phyloP scores from a whole-genome alignment of 2,113 vertebrate species.

The Proterorhinus semilunaris region DNA sequence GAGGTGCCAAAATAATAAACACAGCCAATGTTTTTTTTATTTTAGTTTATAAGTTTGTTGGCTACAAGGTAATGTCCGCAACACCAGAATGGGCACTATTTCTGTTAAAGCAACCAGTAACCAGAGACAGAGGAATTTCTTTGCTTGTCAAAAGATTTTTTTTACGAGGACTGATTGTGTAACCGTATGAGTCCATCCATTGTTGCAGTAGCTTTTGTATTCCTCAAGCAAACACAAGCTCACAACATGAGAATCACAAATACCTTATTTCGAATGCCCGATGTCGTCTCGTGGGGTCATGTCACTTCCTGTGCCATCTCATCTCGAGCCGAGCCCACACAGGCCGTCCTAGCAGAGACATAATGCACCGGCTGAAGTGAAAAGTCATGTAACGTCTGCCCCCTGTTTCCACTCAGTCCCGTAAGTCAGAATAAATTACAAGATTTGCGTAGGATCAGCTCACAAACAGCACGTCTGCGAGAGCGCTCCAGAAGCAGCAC shows the following conservation, averaged over 20 bases:
- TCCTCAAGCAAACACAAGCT: too few relatives aligned
- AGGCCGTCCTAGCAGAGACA: background rate
- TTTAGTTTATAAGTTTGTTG: too few relatives aligned
- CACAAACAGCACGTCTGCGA: background rate
- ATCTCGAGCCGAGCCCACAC: background rate
- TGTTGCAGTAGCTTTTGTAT: too few relatives aligned
- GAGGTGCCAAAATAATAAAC: too few relatives aligned
- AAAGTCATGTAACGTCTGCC: background rate
- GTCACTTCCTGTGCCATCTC: background rate
- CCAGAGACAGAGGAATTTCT: too few relatives aligned
- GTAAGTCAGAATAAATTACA: background rate
- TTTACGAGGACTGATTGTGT: too few relatives aligned
- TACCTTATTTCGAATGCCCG: background rate
- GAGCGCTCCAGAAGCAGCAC: background rate
- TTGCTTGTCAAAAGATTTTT: too few relatives aligned
- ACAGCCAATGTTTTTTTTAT: too few relatives aligned
- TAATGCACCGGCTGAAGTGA: slow-evolving; percentile 1
- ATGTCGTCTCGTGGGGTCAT: background rate
- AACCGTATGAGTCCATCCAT: too few relatives aligned
- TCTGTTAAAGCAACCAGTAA: too few relatives aligned
- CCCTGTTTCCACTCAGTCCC: background rate
- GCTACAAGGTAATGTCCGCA: too few relatives aligned
- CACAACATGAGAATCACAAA: background rate
- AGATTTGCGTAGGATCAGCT: background rate
- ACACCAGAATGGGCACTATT: too few relatives aligned